Conservation (phyloP, 2,113 vertebrate species). For the Lasiurus borealis region DNA sequence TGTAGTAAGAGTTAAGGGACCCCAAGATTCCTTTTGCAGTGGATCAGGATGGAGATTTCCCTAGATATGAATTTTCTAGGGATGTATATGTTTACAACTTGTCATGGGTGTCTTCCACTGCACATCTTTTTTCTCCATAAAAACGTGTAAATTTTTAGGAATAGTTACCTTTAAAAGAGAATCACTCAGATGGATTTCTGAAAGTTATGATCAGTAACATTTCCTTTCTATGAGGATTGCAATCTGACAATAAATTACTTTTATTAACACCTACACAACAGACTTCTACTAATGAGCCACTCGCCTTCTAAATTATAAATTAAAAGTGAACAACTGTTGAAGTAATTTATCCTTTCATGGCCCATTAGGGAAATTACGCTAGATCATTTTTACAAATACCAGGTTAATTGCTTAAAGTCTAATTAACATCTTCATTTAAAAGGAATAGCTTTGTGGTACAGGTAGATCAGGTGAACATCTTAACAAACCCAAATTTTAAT, state of each 20-base stretch:
- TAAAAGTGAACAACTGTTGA: slow-evolving; percentile 23
- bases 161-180: background rate
- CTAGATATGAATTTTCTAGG: background rate
- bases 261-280: slow-evolving; percentile 41
- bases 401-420: slow-evolving; percentile 49
- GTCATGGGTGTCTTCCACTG: background rate
- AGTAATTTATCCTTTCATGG: slow-evolving; percentile 62
- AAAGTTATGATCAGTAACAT: slow-evolving; percentile 35
- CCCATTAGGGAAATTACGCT: slow-evolving; percentile 57
- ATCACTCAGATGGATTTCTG: background rate
- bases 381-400: slow-evolving; percentile 35
- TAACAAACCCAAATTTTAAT: background rate
- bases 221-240: slow-evolving; percentile 32
- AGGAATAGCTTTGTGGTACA: background rate
- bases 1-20: background rate
- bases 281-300: slow-evolving; percentile 7
- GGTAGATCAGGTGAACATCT: background rate
- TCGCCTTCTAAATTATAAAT: slow-evolving; percentile 60
- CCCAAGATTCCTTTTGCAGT: background rate
- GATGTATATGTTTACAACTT: background rate
- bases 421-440: slow-evolving; percentile 35
- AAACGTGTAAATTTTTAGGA: background rate
- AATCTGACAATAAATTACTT: slow-evolving; percentile 60
- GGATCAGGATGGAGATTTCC: background rate
- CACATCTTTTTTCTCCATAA: background rate